These are phyloP conservation scores for Scelioninae gen. 1 DNA, from an alignment of 2,888 invertebrate genomes.

Conservation along the genomic window DNA sequence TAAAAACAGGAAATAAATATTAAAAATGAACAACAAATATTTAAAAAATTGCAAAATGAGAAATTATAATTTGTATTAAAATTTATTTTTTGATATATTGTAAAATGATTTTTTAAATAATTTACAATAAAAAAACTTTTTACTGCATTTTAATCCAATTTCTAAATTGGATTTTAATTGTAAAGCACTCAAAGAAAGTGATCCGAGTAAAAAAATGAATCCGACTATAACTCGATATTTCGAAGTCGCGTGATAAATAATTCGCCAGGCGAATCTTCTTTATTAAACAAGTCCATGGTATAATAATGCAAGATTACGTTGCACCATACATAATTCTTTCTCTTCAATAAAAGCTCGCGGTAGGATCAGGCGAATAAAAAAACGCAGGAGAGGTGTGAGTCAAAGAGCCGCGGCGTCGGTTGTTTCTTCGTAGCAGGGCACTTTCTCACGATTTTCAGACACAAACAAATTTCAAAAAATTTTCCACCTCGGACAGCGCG, in stretches of 20 bases:
- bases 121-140: too few relatives aligned
- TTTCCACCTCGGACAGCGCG: constrained; percentile 57
- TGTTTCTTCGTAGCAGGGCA: constrained; percentile 30
- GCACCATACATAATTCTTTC: constrained; percentile 13
- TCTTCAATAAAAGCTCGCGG: constrained; percentile 34
- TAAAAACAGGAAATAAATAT: too few relatives aligned
- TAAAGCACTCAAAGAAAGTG: neutral
- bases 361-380: constrained; percentile 7
- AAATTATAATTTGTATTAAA: too few relatives aligned
- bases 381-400: too few relatives aligned
- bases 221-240: constrained; percentile 1
- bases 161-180: too few relatives aligned
- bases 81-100: too few relatives aligned
- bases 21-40: too few relatives aligned
- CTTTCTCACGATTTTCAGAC: constrained; percentile 61
- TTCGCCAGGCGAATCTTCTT: constrained; percentile 19
- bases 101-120: too few relatives aligned
- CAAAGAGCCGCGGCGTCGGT: constrained; percentile 12
- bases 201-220: constrained; percentile 8
- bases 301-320: constrained; percentile 37
- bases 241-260: constrained; percentile 10
- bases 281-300: constrained; percentile 27
- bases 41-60: too few relatives aligned
- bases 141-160: too few relatives aligned
- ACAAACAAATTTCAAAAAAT: constrained; percentile 67